Evolutionary conservation across 2,888 invertebrate species (phyloP), one percentile per base, ranked within the genome.

Genomic region (Apeira syringaria): DNA sequence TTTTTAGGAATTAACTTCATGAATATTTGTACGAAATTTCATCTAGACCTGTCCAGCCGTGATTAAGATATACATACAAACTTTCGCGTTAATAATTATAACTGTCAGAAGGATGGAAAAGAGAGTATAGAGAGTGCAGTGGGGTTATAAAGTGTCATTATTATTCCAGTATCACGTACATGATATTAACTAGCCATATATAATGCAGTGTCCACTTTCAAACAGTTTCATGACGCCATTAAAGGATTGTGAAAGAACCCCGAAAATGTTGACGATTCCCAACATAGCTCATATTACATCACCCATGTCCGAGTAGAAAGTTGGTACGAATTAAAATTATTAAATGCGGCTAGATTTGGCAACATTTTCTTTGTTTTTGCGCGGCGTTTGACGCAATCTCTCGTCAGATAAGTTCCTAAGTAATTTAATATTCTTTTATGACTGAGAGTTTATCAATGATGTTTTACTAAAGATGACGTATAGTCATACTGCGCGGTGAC

Each of bases 271-370:
- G 41, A 36, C 50, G 37, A 39, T 31, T 41, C 50, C 51, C 47
- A 48, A 59, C 47, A 51, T 49, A 54, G 50, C 41, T 46, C 46
- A 51, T 34, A 55, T 66, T 59, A 56, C 61, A 55, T 63, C 54
- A 62, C 46, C 50, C 45, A 22, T 37, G 36, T 2, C 3, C 22
- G 49, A 49, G 44, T 64, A 61, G 66, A 65, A 65, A 65, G 66
- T 53, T 38, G 30, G 32, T 40, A 32, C 43, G 28, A 39, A 47
- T 42, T 34, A 39, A 43, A 34, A 44, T 34, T 43, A 43, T 41
- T n/a, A n/a, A 53, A 50, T 34, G 24, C 30, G 31, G 33, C 50
- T 10, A 22, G 44, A 7, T 47, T 50, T 47, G n/a, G 46, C 45
- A 43, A 50, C 47, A 24, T 32, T 48, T 46, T 29, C 41, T 47